These are phyloP conservation scores for Oedothorax gibbosus DNA, from an alignment of 1,140 invertebrate genomes.

Conservation along the genomic window DNA sequence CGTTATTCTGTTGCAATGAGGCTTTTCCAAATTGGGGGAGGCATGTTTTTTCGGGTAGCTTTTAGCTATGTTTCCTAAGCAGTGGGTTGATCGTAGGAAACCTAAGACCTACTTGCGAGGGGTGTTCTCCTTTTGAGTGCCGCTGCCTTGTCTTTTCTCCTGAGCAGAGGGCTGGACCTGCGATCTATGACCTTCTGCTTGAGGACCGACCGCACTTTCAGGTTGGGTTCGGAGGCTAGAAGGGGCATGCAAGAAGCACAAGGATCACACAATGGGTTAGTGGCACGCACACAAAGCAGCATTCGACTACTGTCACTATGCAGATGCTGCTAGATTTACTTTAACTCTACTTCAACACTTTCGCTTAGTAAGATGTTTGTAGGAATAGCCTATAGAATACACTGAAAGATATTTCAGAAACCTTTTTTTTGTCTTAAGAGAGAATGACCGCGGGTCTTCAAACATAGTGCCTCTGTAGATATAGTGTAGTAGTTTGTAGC, in stretches of 20 bases:
- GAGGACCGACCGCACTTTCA: slow-evolving; percentile 87
- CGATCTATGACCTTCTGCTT: slow-evolving; percentile 95
- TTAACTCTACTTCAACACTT: background rate
- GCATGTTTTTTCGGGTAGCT: too few relatives aligned
- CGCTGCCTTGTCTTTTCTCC: slow-evolving; percentile 82
- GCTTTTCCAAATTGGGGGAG: too few relatives aligned
- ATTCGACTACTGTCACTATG: background rate
- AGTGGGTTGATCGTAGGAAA: background rate
- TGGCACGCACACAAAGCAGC: slow-evolving; percentile 42
- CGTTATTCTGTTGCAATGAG: too few relatives aligned
- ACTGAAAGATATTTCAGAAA: too few relatives aligned
- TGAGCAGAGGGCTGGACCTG: slow-evolving; percentile 83
- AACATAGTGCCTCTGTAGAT: too few relatives aligned
- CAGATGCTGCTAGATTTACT: background rate
- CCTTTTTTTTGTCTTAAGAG: too few relatives aligned
- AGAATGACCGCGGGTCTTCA: too few relatives aligned
- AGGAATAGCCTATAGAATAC: background rate
- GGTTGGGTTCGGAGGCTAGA: slow-evolving; percentile 95
- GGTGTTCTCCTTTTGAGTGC: slow-evolving; percentile 81
- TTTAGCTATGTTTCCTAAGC: too few relatives aligned
- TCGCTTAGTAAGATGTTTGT: background rate
- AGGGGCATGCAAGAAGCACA: slow-evolving; percentile 40
- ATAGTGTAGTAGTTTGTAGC: too few relatives aligned
- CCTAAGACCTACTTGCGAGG: slow-evolving; percentile 78
- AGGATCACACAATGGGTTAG: slow-evolving; percentile 32